These are phyloP conservation scores for Raja brachyura DNA, from an alignment of 2,113 vertebrate genomes.

Conservation along the genomic window DNA sequence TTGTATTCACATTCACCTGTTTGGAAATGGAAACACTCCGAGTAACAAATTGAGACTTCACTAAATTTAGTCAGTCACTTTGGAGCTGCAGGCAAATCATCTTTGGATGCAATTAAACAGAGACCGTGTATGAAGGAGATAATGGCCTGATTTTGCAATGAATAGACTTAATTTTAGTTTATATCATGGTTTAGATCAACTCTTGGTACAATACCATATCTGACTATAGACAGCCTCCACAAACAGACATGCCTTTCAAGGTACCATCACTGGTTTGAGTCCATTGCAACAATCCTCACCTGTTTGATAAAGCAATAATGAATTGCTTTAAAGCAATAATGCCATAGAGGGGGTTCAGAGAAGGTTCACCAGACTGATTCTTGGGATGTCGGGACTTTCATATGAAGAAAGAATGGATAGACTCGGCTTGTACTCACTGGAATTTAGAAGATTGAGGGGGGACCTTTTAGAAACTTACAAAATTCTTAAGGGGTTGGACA, in stretches of 20 bases:
- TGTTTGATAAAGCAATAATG: neutral
- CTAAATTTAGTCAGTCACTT: neutral
- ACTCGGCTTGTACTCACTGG: too few species aligned
- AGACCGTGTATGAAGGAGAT: neutral
- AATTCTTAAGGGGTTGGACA: too few species aligned
- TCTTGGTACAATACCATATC: neutral
- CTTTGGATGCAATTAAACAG: neutral
- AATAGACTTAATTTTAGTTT: neutral
- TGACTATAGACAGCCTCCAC: neutral
- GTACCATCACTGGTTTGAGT: neutral
- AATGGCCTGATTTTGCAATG: neutral
- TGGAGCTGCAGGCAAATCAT: neutral
- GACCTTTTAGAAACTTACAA: too few species aligned
- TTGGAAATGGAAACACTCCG: neutral
- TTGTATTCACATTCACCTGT: neutral
- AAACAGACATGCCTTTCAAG: too few species aligned
- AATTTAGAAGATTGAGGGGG: too few species aligned
- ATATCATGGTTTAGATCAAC: neutral
- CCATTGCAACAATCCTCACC: neutral
- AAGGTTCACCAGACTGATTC: too few species aligned
- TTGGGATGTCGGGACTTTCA: too few species aligned
- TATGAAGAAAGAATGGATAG: too few species aligned
- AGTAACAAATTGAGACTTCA: neutral
- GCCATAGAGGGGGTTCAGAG: too few species aligned
- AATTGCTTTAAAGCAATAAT: too few species aligned